Conservation (phyloP, 1,140 invertebrate species). For the Aphelenchoides avenae region DNA sequence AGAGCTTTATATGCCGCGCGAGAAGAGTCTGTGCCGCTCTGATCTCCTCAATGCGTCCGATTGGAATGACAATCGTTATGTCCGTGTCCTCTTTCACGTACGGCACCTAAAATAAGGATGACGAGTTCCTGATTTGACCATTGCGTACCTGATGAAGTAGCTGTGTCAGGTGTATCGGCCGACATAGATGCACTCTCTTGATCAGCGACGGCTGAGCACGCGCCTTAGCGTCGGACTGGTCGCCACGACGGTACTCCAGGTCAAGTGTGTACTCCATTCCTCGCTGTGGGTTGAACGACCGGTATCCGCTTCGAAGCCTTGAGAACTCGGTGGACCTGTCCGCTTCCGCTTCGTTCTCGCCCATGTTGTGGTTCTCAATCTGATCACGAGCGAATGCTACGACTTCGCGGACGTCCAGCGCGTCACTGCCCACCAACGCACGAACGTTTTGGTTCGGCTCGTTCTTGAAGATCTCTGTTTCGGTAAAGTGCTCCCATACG, state of each 20-base stretch:
- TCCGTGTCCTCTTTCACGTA: constrained; percentile 59
- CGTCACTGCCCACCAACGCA: constrained; percentile 42
- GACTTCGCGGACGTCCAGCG: constrained; percentile 47
- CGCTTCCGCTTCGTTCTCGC: neutral
- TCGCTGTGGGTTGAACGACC: constrained; percentile 47
- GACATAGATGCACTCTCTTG: constrained; percentile 40
- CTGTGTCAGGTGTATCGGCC: constrained; percentile 52
- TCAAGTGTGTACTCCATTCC: constrained; percentile 59
- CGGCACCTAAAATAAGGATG: constrained; percentile 46
- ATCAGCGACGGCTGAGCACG: neutral
- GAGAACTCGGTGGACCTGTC: constrained; percentile 46
- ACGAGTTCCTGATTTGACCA: neutral
- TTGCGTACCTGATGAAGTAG: constrained; percentile 44
- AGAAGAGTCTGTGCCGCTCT: constrained; percentile 31
- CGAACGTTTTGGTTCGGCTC: constrained; percentile 53
- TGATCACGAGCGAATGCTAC: constrained; percentile 28
- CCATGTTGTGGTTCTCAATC: constrained; percentile 24
- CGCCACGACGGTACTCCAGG: constrained; percentile 38
- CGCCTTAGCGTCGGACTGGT: neutral
- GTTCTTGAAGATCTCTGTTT: constrained; percentile 50
- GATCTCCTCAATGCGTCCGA: constrained; percentile 39
- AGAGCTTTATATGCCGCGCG: constrained; percentile 26
- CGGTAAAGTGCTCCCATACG: constrained; percentile 55
- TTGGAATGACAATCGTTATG: constrained; percentile 52
- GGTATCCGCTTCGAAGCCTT: constrained; percentile 46